These are phyloP conservation scores for Galerucella calmariensis DNA, from an alignment of 2,888 invertebrate genomes.

Conservation along the genomic window DNA sequence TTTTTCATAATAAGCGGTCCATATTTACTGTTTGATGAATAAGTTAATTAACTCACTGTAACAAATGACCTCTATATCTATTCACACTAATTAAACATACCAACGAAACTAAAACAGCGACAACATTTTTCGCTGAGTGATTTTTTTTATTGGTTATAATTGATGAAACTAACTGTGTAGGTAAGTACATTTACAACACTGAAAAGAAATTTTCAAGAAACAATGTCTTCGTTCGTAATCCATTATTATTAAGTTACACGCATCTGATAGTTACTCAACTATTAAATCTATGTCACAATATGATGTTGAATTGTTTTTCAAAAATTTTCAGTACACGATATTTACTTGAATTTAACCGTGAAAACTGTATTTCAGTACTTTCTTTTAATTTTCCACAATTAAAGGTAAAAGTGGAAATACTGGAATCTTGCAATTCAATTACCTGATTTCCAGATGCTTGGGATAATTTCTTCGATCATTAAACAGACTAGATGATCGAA, in stretches of 20 bases:
- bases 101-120: neutral
- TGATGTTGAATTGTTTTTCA: neutral
- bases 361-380: too few species aligned
- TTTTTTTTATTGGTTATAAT: constrained; percentile 1
- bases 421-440: too few species aligned
- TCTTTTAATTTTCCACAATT: too few species aligned
- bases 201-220: neutral
- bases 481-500: too few species aligned
- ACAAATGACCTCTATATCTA: neutral
- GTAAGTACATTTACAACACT: neutral
- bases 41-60: neutral
- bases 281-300: neutral
- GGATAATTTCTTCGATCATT: too few species aligned
- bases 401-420: too few species aligned
- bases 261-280: neutral
- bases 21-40: neutral
- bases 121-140: neutral
- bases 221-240: neutral
- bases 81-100: constrained; percentile 7
- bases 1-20: too few species aligned
- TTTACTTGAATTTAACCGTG: constrained; percentile 18
- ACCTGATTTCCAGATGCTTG: too few species aligned
- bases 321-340: neutral
- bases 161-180: neutral
- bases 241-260: constrained; percentile 1